phyloP scores from a whole-genome alignment of 2,113 vertebrate species.

The Madoqua kirkii region DNA sequence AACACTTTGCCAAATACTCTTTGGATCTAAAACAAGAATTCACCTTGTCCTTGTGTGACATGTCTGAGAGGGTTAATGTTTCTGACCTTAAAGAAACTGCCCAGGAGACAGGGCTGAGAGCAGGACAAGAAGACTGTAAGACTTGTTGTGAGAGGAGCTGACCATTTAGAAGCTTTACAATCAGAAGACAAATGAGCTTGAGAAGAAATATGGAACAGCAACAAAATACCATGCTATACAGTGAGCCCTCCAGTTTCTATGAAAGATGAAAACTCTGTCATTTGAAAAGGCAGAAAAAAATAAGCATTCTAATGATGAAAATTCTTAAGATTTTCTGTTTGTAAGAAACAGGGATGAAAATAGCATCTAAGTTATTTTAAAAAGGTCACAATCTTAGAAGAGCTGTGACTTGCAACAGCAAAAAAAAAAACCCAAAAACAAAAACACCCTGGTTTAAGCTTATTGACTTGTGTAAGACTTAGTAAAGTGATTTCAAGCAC shows the following conservation, averaged over 20 bases:
- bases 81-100: background rate
- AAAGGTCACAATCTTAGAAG: background rate
- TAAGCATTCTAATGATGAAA: background rate
- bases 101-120: background rate
- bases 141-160: background rate
- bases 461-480: background rate
- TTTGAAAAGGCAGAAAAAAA: conserved; percentile 5
- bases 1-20: background rate
- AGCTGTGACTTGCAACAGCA: background rate
- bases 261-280: background rate
- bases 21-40: background rate
- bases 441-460: background rate
- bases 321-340: background rate
- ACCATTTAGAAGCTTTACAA: background rate
- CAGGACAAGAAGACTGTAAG: background rate
- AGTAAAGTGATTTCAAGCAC: background rate
- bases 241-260: background rate
- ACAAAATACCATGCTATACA: background rate
- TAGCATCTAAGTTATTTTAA: background rate
- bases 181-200: background rate
- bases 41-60: background rate
- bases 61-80: background rate
- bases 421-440: background rate
- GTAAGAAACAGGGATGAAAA: background rate
- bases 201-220: background rate